Base-by-base conservation (phyloP, 2,113 vertebrate species). In the Sorex fumeus region DNA sequence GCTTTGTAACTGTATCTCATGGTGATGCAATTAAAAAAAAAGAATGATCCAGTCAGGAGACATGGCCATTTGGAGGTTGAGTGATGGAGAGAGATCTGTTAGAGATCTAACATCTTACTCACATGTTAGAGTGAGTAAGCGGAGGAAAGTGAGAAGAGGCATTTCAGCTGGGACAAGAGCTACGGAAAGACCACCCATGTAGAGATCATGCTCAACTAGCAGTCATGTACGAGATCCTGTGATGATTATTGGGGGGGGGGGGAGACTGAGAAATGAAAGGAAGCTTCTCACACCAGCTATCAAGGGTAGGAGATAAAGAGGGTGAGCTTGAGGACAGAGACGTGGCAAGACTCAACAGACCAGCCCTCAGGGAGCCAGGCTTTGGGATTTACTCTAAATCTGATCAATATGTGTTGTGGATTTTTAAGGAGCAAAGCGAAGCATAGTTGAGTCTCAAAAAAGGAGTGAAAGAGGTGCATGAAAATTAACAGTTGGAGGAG, bases 281-380 rank as follows among this genome's bases (percentile, higher is more conserved):
- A 9, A 8, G 27, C 18, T 30, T 8, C 0, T 0, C 15, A 11
- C 4, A 6, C 3, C 15, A 8, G 23, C n/a, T 3, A 0, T 6
- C 47, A 50, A 69, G n/a, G 0, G 11, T 2, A 5, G 21, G 36
- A 13, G 32, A 34, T 12, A 0, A 0, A 43, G 3, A 69, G 47
- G 47, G 47, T 50, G 67, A 64, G 30, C 28, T 12, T 32, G 6
- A 66, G 8, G 27, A 8, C 32, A 11, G 19, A 8, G 6, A 21
- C 23, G 8, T n/a, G n/a, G n/a, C n/a, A n/a, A n/a, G n/a, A n/a
- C 7, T 40, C 40, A 40, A 40, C 40, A 40, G 40, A 40, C 40
- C 3, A 40, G 40, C 40, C 40, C 40, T 40, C 11, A 3, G 25
- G 0, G 9, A 93, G 9, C 36, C 28, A 25, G 6, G 8, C 0